Conservation (phyloP, 2,113 vertebrate genomes). For the Silurus asotus region DNA sequence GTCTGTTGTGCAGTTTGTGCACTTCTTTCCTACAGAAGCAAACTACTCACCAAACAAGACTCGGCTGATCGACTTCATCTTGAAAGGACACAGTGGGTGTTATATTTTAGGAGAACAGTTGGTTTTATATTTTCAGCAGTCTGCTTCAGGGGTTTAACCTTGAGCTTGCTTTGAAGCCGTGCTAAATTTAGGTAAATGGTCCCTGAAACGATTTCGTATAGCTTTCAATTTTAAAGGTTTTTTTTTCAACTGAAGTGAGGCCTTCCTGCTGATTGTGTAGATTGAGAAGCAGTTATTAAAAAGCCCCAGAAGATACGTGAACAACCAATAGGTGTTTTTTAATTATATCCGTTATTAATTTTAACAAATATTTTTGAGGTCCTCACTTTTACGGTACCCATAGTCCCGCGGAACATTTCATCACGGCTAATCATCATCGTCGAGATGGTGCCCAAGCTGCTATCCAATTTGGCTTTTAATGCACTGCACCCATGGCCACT, state of each 20-base stretch:
- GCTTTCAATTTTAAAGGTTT: neutral
- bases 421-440: neutral
- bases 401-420: neutral
- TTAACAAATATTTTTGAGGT: neutral
- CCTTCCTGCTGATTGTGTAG: slow-evolving; percentile 11
- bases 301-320: neutral
- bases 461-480: neutral
- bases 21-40: neutral
- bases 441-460: neutral
- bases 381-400: neutral
- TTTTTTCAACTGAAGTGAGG: neutral
- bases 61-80: neutral
- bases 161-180: slow-evolving; percentile 5
- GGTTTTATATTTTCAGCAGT: neutral
- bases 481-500: no score
- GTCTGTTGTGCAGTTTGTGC: neutral
- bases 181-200: slow-evolving; percentile 35
- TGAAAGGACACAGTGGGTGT: neutral
- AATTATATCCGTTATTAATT: neutral
- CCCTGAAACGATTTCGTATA: slow-evolving; percentile 23
- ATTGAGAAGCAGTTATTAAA: neutral
- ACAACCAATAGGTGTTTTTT: neutral
- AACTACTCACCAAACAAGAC: neutral
- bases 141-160: slow-evolving; percentile 22
- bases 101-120: neutral